Conservation (phyloP, 2,888 invertebrate species). For the Drosophila ochracea region DNA sequence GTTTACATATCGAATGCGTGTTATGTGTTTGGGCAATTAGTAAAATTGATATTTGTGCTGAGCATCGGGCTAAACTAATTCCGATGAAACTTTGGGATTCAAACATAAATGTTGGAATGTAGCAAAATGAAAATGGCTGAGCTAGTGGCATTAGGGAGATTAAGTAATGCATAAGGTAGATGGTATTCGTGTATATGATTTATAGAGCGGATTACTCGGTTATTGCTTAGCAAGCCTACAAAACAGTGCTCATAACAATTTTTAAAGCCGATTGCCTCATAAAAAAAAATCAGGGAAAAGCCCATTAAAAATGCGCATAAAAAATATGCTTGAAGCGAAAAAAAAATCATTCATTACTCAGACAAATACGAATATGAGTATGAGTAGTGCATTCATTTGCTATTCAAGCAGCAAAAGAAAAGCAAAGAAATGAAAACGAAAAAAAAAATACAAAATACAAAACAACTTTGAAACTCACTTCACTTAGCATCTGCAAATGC, state of each 20-base stretch:
- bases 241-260: slow-evolving; percentile 1
- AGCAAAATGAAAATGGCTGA: background rate
- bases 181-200: slow-evolving; percentile 23
- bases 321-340: slow-evolving; percentile 13
- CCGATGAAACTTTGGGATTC: slow-evolving; percentile 13
- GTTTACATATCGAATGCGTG: slow-evolving; percentile 11
- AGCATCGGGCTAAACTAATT: slow-evolving; percentile 28
- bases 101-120: background rate
- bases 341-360: slow-evolving; percentile 32
- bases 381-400: slow-evolving; percentile 49
- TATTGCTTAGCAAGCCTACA: slow-evolving; percentile 8
- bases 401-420: slow-evolving; percentile 33
- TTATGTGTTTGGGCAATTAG: slow-evolving; percentile 45
- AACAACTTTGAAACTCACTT: slow-evolving; percentile 32
- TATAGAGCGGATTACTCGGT: slow-evolving; percentile 20
- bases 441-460: slow-evolving; percentile 9
- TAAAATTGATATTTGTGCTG: slow-evolving; percentile 54
- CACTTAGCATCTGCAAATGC: slow-evolving; percentile 46
- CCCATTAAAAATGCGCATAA: slow-evolving; percentile 35
- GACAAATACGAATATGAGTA: slow-evolving; percentile 20
- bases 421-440: slow-evolving; percentile 12
- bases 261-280: background rate
- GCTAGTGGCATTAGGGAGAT: slow-evolving; percentile 14
- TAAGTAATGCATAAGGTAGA: slow-evolving; percentile 14
- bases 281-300: slow-evolving; percentile 23